Evolutionary conservation across 2,797 vertebrate genomes (phyloP).

Genomic region (Oreochromis grahami): DNA sequence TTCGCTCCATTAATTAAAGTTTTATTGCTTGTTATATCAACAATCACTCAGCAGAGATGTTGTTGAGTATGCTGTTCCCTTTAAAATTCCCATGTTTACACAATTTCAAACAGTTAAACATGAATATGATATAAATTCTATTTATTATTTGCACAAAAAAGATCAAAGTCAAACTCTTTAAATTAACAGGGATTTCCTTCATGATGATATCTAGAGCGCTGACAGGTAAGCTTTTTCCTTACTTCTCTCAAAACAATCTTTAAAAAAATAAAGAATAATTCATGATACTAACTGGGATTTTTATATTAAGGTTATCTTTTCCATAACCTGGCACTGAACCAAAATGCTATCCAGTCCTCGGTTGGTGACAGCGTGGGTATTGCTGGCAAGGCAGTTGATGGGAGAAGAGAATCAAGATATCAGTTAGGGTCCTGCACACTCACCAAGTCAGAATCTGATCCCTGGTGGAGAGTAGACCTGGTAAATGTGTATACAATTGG

Average conservation of each 20-base stretch:
- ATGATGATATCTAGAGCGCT: neutral
- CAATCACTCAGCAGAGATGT: neutral
- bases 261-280: neutral
- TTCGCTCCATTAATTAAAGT: neutral
- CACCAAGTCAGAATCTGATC: too few species aligned
- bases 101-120: neutral
- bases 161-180: neutral
- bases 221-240: neutral
- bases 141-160: neutral
- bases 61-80: neutral
- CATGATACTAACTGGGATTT: fast-evolving
- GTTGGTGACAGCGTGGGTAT: neutral
- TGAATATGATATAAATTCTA: neutral
- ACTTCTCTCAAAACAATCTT: neutral
- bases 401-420: neutral
- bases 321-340: neutral
- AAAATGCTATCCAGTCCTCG: neutral
- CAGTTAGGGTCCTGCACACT: neutral
- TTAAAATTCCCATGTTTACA: neutral
- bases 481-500: too few species aligned
- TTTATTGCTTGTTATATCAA: neutral
- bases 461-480: too few species aligned
- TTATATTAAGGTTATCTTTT: neutral
- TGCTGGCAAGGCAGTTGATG: neutral
- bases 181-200: neutral